Conservation (phyloP, 2,797 vertebrate species). For the Masticophis lateralis region DNA sequence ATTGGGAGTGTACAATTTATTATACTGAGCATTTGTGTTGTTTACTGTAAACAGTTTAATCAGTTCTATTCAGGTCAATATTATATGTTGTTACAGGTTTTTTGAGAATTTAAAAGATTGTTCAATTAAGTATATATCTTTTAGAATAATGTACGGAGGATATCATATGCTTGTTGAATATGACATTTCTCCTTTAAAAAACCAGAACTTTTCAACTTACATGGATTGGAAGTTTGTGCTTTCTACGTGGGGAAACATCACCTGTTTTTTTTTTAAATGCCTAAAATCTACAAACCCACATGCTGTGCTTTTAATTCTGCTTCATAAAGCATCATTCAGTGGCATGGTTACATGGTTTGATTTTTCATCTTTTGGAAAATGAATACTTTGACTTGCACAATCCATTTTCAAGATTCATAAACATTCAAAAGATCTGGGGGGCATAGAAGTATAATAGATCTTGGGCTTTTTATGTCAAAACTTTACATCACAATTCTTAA, state of each 20-base stretch:
- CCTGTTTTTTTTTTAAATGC: not conserved
- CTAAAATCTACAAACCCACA: not conserved
- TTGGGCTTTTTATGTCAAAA: not conserved
- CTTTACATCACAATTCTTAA: not conserved
- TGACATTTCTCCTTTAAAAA: not conserved
- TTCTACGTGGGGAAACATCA: not conserved
- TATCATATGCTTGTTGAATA: not conserved
- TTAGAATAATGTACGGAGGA: not conserved
- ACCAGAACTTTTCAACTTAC: not conserved
- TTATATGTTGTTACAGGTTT: not conserved
- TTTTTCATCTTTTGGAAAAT: not conserved
- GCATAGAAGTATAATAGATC: not conserved
- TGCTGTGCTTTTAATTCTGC: not conserved
- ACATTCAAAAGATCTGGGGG: not conserved
- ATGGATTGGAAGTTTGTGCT: slow-evolving; percentile 14
- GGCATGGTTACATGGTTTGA: not conserved
- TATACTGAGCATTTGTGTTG: not conserved
- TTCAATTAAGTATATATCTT: not conserved
- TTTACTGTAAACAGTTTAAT: not conserved
- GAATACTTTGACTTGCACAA: not conserved
- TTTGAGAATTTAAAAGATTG: not conserved
- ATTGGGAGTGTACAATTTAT: not conserved
- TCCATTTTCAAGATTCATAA: not conserved
- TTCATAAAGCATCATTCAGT: not conserved
- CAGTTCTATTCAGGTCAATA: not conserved